Base-by-base conservation (phyloP, 2,888 invertebrate species). In the Autographa pulchrina region DNA sequence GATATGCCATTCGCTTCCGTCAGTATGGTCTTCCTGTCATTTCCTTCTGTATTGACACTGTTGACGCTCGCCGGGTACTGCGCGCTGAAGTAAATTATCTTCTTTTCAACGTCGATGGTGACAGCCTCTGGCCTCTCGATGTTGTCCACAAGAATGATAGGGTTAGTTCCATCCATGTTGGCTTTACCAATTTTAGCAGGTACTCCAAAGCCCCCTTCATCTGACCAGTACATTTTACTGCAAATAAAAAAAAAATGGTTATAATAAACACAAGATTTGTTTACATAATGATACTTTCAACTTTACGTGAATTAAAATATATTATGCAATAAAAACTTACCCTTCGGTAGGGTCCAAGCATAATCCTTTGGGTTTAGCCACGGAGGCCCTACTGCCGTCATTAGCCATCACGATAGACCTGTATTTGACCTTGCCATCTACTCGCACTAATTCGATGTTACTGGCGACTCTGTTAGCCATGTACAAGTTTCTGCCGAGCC, bases 401-500 rank as follows among this genome's bases (percentile, higher is more conserved):
- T 99, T 99, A 0, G 98, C 98, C 74, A 99, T 93, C 32, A 99
- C 97, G 41, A 99, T 97, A 14, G 98, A 97, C 58, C 99, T 96
- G 90, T 98, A 98, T 88, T 98, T 97, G 0, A 97, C 96, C 89
- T 98, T 98, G 0, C 98, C 98, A 87, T 99, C 98, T 0, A 98
- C 97, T 80, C 98, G 97, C 0, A 99, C 96, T 1, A 98, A 97
- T 93, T 99, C 99, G 77, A 99, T 98, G 81, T 99, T 99, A 68
- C 98, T 98, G 1, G 99, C 98, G 3, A 97, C 96, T 52, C 98
- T 97, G 88, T 99, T 99, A 35, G 98, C 99, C 91, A 99, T 97
- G 91, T 98, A 99, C 48, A 99, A 92, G 94, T 99, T 99, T 68
- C 99, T 96, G 5, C 99, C 99, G 31, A 99, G 96, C 99, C 99